Evolutionary conservation across 2,888 invertebrate species (phyloP).

Genomic region (Bugula neritina): DNA sequence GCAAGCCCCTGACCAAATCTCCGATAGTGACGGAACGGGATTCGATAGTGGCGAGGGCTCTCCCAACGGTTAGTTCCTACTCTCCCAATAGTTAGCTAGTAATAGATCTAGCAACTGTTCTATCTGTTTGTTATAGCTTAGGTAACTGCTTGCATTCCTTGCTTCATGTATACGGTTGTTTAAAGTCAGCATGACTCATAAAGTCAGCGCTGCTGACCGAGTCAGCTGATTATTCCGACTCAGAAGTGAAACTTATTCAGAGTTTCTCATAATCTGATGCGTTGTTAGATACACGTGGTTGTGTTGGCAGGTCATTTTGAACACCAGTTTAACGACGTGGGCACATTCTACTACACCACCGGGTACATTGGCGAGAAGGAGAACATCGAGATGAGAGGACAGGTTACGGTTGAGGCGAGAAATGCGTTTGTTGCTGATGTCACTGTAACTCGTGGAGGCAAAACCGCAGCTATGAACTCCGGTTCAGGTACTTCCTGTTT

Average conservation of each 20-base stretch:
- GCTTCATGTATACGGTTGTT: no score
- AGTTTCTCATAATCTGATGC: no score
- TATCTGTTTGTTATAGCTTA: no score
- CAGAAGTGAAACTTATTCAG: no score
- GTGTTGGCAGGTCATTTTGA: background rate
- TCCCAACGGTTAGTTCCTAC: constrained; percentile 1
- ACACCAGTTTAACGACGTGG: background rate
- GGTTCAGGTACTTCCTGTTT: background rate
- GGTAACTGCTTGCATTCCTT: no score
- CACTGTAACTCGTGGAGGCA: background rate
- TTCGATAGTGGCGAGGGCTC: constrained; percentile 11
- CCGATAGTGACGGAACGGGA: background rate
- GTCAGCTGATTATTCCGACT: no score
- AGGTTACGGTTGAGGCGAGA: background rate
- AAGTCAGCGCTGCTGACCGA: no score
- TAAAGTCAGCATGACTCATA: no score
- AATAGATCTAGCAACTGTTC: no score
- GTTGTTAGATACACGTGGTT: no score
- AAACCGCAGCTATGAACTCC: background rate
- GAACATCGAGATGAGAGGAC: constrained; percentile 4
- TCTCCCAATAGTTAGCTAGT: no score
- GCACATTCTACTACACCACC: constrained; percentile 16
- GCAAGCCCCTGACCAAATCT: background rate
- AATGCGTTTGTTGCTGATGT: background rate
- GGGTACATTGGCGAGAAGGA: background rate